Evolutionary conservation across 2,113 vertebrate species (phyloP), one percentile per base, ranked within the genome.

Genomic region (Apteryx owenii): DNA sequence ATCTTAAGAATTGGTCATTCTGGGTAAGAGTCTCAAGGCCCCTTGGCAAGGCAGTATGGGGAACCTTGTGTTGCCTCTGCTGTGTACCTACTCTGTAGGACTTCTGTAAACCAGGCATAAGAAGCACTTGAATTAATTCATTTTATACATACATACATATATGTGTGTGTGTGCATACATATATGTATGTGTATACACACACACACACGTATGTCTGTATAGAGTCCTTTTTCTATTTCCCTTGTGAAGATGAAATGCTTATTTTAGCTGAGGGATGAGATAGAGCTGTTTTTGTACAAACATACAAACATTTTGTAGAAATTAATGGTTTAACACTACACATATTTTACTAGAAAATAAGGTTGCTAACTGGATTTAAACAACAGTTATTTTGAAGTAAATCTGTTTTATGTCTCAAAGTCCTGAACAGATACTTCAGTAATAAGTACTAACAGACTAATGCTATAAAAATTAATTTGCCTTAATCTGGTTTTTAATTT

Each of bases 401-500:
- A 75, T 66, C 7, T 22, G 9, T 5, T 82, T 92, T 73, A 31
- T 51, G 31, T 72, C 38, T 68, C 54, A 18, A 87, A 80, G 5
- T 7, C 23, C 40, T 36, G 9, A 28, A 80, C 44, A 79, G 80
- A 62, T 36, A 36, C 13, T 77, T 82, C 5, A 6, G 26, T 70
- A 68, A 8, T 88, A 83, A 88, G 50, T 88, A 93, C 51, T 95
- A 94, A 95, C 81, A 88, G 81, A 80, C 60, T 94, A 94, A 88
- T 85, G 44, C 36, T 88, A 11, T 87, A 65, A 87, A 86, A 96
- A 76, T 48, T 88, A 85, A 73, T 70, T 15, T 79, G 26, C n/a
- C 46, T 77, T 28, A 38, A 54, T 75, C 7, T 73, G 86, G 16
- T 54, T 85, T 76, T 73, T 38, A 66, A 7, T 66, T 22, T 25